Evolutionary conservation across 2,888 invertebrate species (phyloP), one percentile per base, ranked within the genome.

Genomic region (Troides helena): DNA sequence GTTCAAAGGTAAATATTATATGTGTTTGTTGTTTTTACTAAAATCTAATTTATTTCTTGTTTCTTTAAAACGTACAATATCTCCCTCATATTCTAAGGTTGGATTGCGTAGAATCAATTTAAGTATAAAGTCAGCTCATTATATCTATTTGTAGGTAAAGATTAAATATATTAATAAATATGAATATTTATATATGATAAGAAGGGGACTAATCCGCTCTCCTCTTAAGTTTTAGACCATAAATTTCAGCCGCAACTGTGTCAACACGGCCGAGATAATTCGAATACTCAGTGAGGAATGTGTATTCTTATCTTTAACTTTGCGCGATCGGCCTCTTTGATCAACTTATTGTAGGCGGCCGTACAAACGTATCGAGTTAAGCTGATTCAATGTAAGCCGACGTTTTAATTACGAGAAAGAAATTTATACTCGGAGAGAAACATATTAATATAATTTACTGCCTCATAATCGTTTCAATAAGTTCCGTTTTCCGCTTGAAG

Each of bases 181-280:
- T 30, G 5, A 39, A 39, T 39, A 39, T 39, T 10, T 39, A 39
- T 39, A 39, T 1, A 39, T 7, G 7, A 10, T 39, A 39, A 39
- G 10, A 0, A 10, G 39, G 39, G 39, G 1, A 39, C 39, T 30
- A 60, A 59, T 8, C 21, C 76, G 79, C 79, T 75, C 4, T 12
- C 58, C 67, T 72, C 76, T 75, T 71, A 46, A 74, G 23, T 50
- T 17, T 21, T 25, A 25, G 4, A 50, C 50, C 74, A 80, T 73
- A 53, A 3, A 65, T 76, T 68, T 67, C 77, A 78, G 81, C 80
- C 82, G 81, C 88, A 89, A 88, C 88, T 90, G 89, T 89, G 87
- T 89, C 89, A 90, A 90, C 87, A 90, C 75, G 74, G 80, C 77
- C 72, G 78, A 89, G 89, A 90, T 92, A 90, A 90, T 88, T 89